Percentiles rank a stretch among this genome's conserved stretches.
Conservation (phyloP, 2,888 invertebrate genomes). For the Serrognathus titanus region DNA sequence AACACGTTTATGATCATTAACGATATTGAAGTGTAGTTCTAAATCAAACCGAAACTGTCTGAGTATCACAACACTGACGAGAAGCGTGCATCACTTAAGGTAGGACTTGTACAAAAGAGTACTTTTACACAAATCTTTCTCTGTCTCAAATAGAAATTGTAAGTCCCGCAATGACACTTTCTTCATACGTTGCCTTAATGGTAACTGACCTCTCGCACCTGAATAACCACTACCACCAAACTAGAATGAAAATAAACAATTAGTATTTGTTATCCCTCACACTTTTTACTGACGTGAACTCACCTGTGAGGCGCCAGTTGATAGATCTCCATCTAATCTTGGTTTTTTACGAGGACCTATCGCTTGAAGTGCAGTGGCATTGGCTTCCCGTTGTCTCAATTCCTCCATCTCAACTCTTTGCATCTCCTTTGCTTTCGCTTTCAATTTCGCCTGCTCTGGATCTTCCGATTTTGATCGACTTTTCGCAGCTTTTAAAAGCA, state of each 20-base stretch:
- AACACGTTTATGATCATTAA: constrained; percentile 4
- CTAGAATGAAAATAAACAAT: constrained; percentile 33
- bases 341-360: constrained; percentile 94
- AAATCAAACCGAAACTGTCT: constrained; percentile 9
- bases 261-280: neutral
- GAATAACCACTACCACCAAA: constrained; percentile 45
- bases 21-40: constrained; percentile 7
- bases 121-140: constrained; percentile 79
- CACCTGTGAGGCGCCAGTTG: constrained; percentile 49
- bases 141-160: constrained; percentile 89
- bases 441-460: constrained; percentile 95
- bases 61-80: constrained; percentile 44
- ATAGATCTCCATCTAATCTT: constrained; percentile 67
- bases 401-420: constrained; percentile 96
- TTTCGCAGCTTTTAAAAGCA: constrained; percentile 89
- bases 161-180: constrained; percentile 92
- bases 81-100: constrained; percentile 69
- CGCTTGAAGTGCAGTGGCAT: constrained; percentile 91
- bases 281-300: neutral
- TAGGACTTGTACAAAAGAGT: constrained; percentile 74
- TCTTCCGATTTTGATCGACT: constrained; percentile 95
- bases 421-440: constrained; percentile 90
- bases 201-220: constrained; percentile 59
- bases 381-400: constrained; percentile 88
- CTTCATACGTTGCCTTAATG: constrained; percentile 84